Base-by-base conservation (phyloP, 2,797 vertebrate species). In the Manis pentadactyla region DNA sequence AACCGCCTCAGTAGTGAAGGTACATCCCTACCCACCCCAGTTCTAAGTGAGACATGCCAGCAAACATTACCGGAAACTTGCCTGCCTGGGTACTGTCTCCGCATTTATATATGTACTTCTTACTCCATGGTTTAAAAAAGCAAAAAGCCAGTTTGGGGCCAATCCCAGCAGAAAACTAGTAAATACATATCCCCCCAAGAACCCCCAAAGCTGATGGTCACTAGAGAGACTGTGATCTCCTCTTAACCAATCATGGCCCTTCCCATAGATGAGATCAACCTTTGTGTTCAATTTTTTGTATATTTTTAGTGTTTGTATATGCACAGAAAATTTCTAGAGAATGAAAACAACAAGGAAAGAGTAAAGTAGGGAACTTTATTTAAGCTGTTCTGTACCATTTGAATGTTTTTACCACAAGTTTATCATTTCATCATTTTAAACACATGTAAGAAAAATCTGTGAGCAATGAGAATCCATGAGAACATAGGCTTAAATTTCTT, bases 401-500 rank as follows among this genome's bases (percentile, higher is more conserved):
- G 53, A 90, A 66, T 66, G 55, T 64, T 95, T 96, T 95, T 81
- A 57, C 17, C 27, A 64, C 1, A 2, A 53, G 46, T 75, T 83
- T 73, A 31, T 66, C 87, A 59, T 69, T 64, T 49, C n/a, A 11
- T 61, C 64, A 94, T 39, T 93, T 91, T 64, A 89, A 95, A 94
- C 3, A 66, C 14, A 1, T 69, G 39, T 53, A 59, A 77, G 66
- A 96, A 96, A 96, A 97, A 79, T 75, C 21, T 25, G 77, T 31
- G 18, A 81, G 64, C 42, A 90, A 83, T 87, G 74, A 97, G 74
- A 78, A 95, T 64, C 91, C 55, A 64, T 66, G 49, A 97, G 55
- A 71, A 61, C 13, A 37, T 1, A 94, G 31, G 21, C 93, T 81
- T 89, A 89, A 82, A 74, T 85, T 86, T 66, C 74, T 96, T 87